Evolutionary conservation across 2,797 vertebrate genomes (phyloP).

Genomic region (Tamandua tetradactyla): DNA sequence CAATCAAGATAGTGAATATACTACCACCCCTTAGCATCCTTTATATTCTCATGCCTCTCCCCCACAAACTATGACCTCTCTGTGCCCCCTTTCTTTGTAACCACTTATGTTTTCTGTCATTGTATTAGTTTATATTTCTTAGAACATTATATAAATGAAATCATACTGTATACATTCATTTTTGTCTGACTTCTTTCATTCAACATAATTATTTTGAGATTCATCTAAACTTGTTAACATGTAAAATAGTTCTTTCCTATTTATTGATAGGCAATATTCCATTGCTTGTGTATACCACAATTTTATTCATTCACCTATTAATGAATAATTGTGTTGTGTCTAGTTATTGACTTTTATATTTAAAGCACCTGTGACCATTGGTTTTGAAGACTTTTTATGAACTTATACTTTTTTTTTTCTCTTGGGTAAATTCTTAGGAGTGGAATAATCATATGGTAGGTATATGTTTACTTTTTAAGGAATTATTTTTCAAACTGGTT

Average conservation of each 20-base stretch:
- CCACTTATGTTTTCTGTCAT: not conserved
- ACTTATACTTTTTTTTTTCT: not conserved
- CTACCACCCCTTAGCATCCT: not conserved
- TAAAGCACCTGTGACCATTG: not conserved
- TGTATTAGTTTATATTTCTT: not conserved
- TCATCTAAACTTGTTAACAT: not conserved
- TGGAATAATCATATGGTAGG: not conserved
- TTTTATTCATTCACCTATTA: not conserved
- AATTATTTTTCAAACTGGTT: not conserved
- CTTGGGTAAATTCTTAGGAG: not conserved
- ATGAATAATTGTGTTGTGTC: not conserved
- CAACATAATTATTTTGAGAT: conserved; percentile 22
- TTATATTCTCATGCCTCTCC: not conserved
- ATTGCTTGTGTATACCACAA: not conserved
- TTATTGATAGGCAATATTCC: not conserved
- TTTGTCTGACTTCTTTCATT: not conserved
- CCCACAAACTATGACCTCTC: not conserved
- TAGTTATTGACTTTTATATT: not conserved
- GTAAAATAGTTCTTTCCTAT: conserved; percentile 10
- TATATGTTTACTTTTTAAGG: conserved; percentile 41
- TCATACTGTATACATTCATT: not conserved
- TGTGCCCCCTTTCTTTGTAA: not conserved
- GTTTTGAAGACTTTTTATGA: not conserved
- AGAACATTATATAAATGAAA: conserved; percentile 11
- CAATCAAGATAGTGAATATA: not conserved